Evolutionary conservation across 1,140 invertebrate genomes (phyloP).

Genomic region (Armadillidium nasatum): DNA sequence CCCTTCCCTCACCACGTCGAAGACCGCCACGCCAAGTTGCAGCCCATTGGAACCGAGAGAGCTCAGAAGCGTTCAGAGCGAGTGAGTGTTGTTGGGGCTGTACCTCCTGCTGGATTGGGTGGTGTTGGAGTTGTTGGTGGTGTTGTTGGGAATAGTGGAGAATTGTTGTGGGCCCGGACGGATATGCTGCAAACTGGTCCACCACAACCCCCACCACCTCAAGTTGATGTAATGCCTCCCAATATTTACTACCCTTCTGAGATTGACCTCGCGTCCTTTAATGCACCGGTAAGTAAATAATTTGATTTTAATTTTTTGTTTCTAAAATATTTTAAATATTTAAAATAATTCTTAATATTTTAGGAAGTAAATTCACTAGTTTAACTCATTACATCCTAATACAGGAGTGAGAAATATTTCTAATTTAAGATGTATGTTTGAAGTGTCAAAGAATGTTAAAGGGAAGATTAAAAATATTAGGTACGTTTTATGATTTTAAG

Average conservation of each 20-base stretch:
- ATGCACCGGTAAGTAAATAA: no score
- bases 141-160: constrained; percentile 12
- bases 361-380: no score
- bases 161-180: constrained; percentile 21
- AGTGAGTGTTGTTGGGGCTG: constrained; percentile 14
- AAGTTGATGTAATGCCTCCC: constrained; percentile 28
- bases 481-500: no score
- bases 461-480: no score
- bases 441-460: no score
- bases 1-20: constrained; percentile 31
- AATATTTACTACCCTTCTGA: constrained; percentile 37
- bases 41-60: constrained; percentile 43
- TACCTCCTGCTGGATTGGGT: constrained; percentile 19
- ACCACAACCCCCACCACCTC: constrained; percentile 21
- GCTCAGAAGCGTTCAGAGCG: constrained; percentile 44
- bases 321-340: no score
- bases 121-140: constrained; percentile 26
- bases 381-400: no score
- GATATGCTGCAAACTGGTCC: constrained; percentile 32
- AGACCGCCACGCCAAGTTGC: constrained; percentile 36
- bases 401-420: no score
- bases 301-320: no score
- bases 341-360: no score
- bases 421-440: no score
- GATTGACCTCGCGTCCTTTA: not conserved